These are phyloP conservation scores for Leptura quadrifasciata DNA, from an alignment of 2,888 invertebrate genomes.

Conservation along the genomic window DNA sequence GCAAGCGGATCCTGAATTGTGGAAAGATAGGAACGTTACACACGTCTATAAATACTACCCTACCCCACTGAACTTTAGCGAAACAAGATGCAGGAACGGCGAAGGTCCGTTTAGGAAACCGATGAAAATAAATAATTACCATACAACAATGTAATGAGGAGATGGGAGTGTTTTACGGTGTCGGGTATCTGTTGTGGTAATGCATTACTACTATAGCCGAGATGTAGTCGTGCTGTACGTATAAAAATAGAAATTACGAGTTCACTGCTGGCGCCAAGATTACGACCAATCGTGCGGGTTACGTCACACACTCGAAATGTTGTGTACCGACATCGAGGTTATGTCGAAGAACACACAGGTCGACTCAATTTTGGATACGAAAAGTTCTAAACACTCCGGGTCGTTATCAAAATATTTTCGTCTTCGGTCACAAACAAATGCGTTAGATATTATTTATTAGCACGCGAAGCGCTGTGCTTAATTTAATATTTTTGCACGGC, in stretches of 20 bases:
- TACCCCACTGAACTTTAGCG: neutral
- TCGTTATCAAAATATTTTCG: neutral
- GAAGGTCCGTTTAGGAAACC: conserved; percentile 19
- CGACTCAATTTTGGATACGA: conserved; percentile 14
- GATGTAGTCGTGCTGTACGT: conserved; percentile 52
- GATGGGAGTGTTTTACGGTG: conserved; percentile 48
- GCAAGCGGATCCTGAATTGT: neutral
- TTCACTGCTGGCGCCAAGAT: conserved; percentile 77
- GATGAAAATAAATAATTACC: conserved; percentile 39
- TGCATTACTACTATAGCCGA: conserved; percentile 21
- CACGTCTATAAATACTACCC: neutral
- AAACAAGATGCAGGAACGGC: neutral
- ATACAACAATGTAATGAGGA: conserved; percentile 39
- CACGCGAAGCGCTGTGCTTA: neutral
- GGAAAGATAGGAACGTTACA: neutral
- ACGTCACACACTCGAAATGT: conserved; percentile 72
- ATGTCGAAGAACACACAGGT: conserved; percentile 19
- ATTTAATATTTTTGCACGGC: neutral
- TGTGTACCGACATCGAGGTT: conserved; percentile 47
- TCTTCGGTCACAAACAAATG: neutral
- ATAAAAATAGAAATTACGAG: conserved; percentile 78
- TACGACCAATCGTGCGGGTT: conserved; percentile 75
- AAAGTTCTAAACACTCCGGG: neutral
- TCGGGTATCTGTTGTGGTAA: conserved; percentile 41
- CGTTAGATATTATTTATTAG: neutral